These are phyloP conservation scores for Craterocephalus amniculus DNA, from an alignment of 2,797 vertebrate genomes.

Conservation along the genomic window DNA sequence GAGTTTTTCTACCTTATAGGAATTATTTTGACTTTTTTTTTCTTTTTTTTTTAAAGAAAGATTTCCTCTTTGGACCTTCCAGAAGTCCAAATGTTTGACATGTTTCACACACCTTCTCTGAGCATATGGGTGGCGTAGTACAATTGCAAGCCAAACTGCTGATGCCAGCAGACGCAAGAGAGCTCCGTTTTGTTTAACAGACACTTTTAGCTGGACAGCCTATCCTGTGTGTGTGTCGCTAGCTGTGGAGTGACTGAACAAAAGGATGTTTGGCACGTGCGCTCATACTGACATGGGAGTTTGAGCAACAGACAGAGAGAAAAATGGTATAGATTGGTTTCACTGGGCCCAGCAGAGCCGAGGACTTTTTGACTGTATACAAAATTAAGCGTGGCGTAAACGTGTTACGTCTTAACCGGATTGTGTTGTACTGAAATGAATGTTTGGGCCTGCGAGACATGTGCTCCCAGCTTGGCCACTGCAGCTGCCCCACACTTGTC, in stretches of 20 bases:
- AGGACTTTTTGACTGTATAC: background rate
- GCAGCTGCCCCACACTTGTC: slow-evolving; percentile 66
- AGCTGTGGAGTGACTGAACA: slow-evolving; percentile 70
- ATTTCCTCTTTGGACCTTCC: slow-evolving; percentile 55
- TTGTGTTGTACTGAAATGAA: background rate
- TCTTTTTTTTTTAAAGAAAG: background rate
- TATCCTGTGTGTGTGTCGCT: slow-evolving; percentile 45
- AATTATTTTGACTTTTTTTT: background rate
- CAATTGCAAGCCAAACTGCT: slow-evolving; percentile 84
- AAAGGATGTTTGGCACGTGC: slow-evolving; percentile 70
- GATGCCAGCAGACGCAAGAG: slow-evolving; percentile 84
- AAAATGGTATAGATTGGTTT: background rate
- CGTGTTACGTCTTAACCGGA: background rate
- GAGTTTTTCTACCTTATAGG: background rate
- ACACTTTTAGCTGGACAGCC: slow-evolving; percentile 79
- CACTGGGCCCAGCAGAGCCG: background rate
- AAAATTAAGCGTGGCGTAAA: background rate
- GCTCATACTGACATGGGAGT: slow-evolving; percentile 51
- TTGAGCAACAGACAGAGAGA: slow-evolving; percentile 16
- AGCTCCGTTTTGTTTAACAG: slow-evolving; percentile 84
- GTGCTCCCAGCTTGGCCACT: slow-evolving; percentile 54
- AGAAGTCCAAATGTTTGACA: slow-evolving; percentile 53
- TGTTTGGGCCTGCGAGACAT: slow-evolving; percentile 36
- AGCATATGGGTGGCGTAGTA: slow-evolving; percentile 74
- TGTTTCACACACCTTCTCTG: slow-evolving; percentile 61